Evolutionary conservation across 2,888 invertebrate genomes (phyloP).

Genomic region (Oegoconia quadripuncta): DNA sequence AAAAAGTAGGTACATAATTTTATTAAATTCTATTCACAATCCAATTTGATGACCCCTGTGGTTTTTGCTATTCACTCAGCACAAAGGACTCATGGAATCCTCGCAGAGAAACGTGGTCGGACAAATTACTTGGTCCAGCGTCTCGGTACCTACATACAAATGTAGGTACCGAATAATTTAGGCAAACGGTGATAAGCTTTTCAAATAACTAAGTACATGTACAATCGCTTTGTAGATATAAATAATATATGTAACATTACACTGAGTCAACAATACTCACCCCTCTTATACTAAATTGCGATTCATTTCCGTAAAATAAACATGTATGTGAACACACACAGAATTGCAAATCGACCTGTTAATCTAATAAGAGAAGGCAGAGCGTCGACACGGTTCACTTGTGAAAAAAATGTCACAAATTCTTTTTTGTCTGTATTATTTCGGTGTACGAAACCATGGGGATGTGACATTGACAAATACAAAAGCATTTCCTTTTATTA

Average conservation of each 20-base stretch:
- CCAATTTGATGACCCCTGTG: conserved; percentile 70
- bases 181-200: no score
- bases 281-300: conserved; percentile 57
- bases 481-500: conserved; percentile 67
- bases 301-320: conserved; percentile 78
- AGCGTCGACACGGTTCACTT: conserved; percentile 71
- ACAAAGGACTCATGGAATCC: conserved; percentile 56
- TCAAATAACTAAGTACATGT: no score
- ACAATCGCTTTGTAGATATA: no score
- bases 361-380: conserved; percentile 72
- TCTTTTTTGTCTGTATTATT: conserved; percentile 48
- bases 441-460: conserved; percentile 35
- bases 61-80: conserved; percentile 70
- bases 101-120: conserved; percentile 42
- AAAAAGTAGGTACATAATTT: no score
- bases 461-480: conserved; percentile 75
- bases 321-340: conserved; percentile 68
- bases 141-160: conserved; percentile 17
- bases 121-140: conserved; percentile 43
- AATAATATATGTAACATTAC: conserved; percentile 44
- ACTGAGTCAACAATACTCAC: conserved; percentile 64
- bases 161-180: no score
- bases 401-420: conserved; percentile 68
- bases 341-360: conserved; percentile 78
- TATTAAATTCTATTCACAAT: conserved; percentile 48